Evolutionary conservation across 2,888 invertebrate species (phyloP), one percentile per base, ranked within the genome.

Genomic region (Drosophila buzzatii): DNA sequence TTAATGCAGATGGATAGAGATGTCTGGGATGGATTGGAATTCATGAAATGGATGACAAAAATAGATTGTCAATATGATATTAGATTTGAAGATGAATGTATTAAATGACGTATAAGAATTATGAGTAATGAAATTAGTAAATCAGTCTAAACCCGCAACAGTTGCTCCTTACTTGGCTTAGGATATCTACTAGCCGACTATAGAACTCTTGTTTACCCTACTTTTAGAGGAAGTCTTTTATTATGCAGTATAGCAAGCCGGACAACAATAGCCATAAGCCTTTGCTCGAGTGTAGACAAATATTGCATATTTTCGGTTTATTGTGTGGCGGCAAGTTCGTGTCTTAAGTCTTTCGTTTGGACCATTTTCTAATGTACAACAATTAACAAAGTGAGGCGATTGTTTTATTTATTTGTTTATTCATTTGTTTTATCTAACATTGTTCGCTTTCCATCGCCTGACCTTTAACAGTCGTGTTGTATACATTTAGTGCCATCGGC

Each of bases 401-500:
- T 39, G 62, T 51, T 70, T 62, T 62, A 58, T 69, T 81, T 71
- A 61, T 76, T 85, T 88, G 73, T 85, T 80, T 79, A 69, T 69
- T 69, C 66, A 63, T 74, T 79, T 85, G 73, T 78, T 85, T 87
- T 76, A 85, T 80, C 82, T 81, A 76, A 65, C 76, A 74, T 73
- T 81, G 75, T 61, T 79, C 53, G 66, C 62, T 73, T 74, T 68
- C 65, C 74, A 64, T 79, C 68, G 63, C 60, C 44, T 87, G 82
- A 85, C 86, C 86, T 86, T 86, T 85, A 82, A 84, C 80, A 78
- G 76, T 85, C 85, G 85, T 85, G 85, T 82, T 85, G 78, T 76
- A 73, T 69, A 87, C 42, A 45, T 57, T 57, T 82, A 85, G 68
- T 76, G 85, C 87, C 87, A 81, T 70, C 66, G 81, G 85, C 67